phyloP scores from a whole-genome alignment of 2,113 vertebrate species.

The Hipposideros armiger region DNA sequence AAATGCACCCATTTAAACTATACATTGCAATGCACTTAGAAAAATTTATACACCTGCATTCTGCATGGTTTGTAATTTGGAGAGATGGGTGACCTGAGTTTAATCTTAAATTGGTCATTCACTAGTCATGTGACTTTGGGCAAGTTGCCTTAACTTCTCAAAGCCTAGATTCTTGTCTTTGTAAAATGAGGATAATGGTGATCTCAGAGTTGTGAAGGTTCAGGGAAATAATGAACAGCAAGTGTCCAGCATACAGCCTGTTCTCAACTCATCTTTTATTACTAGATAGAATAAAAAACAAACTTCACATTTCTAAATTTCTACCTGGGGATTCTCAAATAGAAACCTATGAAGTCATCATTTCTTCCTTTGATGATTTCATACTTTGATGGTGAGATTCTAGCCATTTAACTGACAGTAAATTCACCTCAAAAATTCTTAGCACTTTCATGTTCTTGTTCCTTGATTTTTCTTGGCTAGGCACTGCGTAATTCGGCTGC shows the following conservation, averaged over 20 bases:
- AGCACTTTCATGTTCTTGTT: not conserved
- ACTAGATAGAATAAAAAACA: not conserved
- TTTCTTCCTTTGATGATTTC: constrained; percentile 22
- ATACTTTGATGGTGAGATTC: not conserved
- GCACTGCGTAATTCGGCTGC: not conserved
- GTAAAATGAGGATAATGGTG: not conserved
- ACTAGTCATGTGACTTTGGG: not conserved
- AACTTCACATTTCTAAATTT: constrained; percentile 37
- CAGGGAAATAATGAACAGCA: constrained; percentile 13
- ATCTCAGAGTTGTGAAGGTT: constrained; percentile 2
- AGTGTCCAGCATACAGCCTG: not conserved
- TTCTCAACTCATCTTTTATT: constrained; percentile 36
- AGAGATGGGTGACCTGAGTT: constrained; percentile 14
- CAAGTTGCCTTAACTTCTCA: not conserved
- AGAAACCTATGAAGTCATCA: not conserved
- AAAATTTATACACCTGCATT: not conserved
- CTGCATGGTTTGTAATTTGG: constrained; percentile 26
- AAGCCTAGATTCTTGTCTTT: not conserved
- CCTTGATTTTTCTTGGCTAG: not conserved
- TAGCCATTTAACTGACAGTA: not conserved
- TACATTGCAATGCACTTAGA: not conserved
- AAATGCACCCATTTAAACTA: not conserved
- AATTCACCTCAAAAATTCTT: not conserved
- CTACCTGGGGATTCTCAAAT: not conserved
- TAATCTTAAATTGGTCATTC: not conserved